These are phyloP conservation scores for Ctenosaura bakeri DNA, from an alignment of 2,797 vertebrate genomes.

Conservation along the genomic window DNA sequence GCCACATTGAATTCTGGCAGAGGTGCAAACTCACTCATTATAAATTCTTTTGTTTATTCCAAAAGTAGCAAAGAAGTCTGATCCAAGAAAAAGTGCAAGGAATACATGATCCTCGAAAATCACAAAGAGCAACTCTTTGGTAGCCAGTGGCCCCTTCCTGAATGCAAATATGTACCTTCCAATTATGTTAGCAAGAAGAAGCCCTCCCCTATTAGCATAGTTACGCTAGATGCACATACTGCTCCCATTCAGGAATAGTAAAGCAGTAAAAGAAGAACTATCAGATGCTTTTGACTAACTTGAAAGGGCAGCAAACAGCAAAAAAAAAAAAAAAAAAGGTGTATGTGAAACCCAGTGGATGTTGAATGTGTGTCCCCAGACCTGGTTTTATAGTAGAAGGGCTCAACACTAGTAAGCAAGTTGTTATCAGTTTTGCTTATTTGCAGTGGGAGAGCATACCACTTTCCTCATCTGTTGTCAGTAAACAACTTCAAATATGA, in stretches of 20 bases:
- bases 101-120: neutral
- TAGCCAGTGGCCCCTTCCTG: neutral
- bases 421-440: too few species aligned
- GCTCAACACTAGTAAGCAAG: too few species aligned
- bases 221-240: neutral
- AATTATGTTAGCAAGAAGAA: neutral
- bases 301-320: neutral
- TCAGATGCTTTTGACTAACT: neutral
- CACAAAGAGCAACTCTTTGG: neutral
- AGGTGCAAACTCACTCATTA: neutral
- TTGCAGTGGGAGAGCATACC: too few species aligned
- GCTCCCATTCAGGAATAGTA: neutral
- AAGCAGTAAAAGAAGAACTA: neutral
- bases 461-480: too few species aligned
- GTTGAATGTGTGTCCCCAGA: too few species aligned
- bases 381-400: too few species aligned
- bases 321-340: neutral
- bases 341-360: neutral
- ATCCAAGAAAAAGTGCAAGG: neutral
- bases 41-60: neutral
- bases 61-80: neutral
- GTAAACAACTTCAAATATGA: too few species aligned
- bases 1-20: neutral
- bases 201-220: neutral
- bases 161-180: neutral